phyloP scores from a whole-genome alignment of 2,113 vertebrate genomes.

The Hemiprocne comata region DNA sequence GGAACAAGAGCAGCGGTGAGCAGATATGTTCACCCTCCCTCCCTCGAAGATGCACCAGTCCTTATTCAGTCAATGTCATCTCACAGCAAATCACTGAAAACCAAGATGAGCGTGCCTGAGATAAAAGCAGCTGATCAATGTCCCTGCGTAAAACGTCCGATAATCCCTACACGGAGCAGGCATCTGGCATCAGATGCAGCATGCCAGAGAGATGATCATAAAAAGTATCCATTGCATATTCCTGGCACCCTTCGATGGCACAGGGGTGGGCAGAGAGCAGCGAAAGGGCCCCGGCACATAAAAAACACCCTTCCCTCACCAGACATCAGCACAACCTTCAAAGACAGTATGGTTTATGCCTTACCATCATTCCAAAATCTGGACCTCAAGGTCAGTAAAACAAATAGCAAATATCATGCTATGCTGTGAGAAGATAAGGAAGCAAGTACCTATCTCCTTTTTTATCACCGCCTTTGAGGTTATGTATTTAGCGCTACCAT shows the following conservation, averaged over 20 bases:
- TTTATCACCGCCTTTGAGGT: background rate
- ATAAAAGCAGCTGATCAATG: conserved; percentile 50
- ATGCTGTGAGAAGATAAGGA: background rate
- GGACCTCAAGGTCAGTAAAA: background rate
- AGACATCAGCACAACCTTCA: background rate
- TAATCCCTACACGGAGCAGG: conserved; percentile 19
- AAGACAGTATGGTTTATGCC: background rate
- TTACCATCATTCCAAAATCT: background rate
- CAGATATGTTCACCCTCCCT: background rate
- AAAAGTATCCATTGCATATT: conserved; percentile 14
- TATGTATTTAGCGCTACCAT: background rate
- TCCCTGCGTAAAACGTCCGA: background rate
- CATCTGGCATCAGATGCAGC: conserved; percentile 6
- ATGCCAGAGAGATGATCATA: background rate
- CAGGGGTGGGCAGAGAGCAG: background rate
- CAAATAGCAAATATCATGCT: fast-evolving
- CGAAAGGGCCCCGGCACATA: background rate
- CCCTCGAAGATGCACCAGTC: conserved; percentile 32
- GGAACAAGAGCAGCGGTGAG: conserved; percentile 24
- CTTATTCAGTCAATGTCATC: conserved; percentile 68
- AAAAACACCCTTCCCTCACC: background rate
- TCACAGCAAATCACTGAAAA: conserved; percentile 20
- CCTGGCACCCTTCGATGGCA: conserved; percentile 20
- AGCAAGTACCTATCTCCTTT: background rate
- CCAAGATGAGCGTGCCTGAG: background rate